Conservation (phyloP, 2,113 vertebrate genomes). For the Emydura subglobosa region DNA sequence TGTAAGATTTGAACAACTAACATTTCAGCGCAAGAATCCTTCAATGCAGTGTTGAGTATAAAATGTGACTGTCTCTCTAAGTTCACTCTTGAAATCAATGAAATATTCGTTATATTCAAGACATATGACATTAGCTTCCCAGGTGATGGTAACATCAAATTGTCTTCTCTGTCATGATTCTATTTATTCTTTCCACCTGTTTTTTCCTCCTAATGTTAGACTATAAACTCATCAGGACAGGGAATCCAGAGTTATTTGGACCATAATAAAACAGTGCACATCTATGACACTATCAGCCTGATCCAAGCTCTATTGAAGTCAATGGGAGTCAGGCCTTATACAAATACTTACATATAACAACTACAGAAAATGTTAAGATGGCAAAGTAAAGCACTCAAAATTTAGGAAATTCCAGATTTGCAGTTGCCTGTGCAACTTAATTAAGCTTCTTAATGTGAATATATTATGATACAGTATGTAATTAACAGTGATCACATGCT, state of each 20-base stretch:
- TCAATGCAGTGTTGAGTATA: slow-evolving; percentile 53
- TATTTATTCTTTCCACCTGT: background rate
- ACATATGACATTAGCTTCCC: background rate
- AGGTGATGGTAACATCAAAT: background rate
- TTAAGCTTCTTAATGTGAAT: background rate
- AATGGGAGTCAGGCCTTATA: background rate
- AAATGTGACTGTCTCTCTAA: slow-evolving; percentile 64
- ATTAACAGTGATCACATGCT: background rate
- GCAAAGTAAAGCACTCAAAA: background rate
- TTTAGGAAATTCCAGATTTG: background rate
- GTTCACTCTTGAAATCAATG: slow-evolving; percentile 33
- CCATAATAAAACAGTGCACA: background rate
- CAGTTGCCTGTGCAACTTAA: background rate
- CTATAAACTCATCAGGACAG: background rate
- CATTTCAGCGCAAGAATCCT: slow-evolving; percentile 66
- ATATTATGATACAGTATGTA: background rate
- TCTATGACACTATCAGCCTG: background rate
- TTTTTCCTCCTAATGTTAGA: slow-evolving; percentile 10
- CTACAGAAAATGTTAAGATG: background rate
- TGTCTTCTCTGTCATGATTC: background rate
- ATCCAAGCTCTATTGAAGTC: background rate
- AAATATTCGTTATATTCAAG: background rate
- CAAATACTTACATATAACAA: background rate
- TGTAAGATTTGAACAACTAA: slow-evolving; percentile 52
- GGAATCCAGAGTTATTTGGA: background rate